phyloP scores from a whole-genome alignment of 37 sponge, comb jelly and placozoan species.

The Cladorhizidae sp. region DNA sequence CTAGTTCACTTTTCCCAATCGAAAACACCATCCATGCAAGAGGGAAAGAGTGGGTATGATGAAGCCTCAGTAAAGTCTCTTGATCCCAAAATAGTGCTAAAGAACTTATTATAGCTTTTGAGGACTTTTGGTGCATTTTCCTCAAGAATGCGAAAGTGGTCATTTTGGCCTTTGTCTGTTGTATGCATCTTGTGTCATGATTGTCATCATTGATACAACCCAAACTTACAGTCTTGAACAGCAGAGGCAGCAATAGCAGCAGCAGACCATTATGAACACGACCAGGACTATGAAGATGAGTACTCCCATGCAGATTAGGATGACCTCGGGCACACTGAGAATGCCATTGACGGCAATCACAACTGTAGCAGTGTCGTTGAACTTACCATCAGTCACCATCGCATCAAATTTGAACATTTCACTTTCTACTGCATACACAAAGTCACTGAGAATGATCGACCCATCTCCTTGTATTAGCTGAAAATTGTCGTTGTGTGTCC shows the following conservation, averaged over 20 bases:
- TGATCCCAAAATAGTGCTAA: too few species aligned
- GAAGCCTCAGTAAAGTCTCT: too few species aligned
- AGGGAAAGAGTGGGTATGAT: too few species aligned
- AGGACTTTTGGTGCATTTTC: too few species aligned
- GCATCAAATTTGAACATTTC: conserved; percentile 20
- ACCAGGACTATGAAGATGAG: conserved; percentile 6
- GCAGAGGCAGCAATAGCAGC: not conserved
- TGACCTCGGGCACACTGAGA: conserved; percentile 27
- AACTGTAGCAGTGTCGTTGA: conserved; percentile 12
- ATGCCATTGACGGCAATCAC: conserved; percentile 14
- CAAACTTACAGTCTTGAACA: conserved; percentile 16
- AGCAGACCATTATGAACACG: not conserved
- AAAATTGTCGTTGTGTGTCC: conserved; percentile 17
- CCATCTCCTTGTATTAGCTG: conserved; percentile 22
- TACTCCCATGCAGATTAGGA: conserved; percentile 4
- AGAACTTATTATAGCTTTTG: too few species aligned
- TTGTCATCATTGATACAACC: too few species aligned
- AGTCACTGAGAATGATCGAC: conserved; percentile 6
- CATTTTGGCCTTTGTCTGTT: too few species aligned
- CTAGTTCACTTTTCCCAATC: too few species aligned
- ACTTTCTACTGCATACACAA: conserved; percentile 33
- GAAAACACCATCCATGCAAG: too few species aligned
- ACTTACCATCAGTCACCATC: conserved; percentile 23
- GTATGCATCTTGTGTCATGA: too few species aligned
- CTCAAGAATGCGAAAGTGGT: too few species aligned